These are phyloP conservation scores for Peromyscus aztecus DNA, from an alignment of 2,797 vertebrate genomes.

Conservation along the genomic window DNA sequence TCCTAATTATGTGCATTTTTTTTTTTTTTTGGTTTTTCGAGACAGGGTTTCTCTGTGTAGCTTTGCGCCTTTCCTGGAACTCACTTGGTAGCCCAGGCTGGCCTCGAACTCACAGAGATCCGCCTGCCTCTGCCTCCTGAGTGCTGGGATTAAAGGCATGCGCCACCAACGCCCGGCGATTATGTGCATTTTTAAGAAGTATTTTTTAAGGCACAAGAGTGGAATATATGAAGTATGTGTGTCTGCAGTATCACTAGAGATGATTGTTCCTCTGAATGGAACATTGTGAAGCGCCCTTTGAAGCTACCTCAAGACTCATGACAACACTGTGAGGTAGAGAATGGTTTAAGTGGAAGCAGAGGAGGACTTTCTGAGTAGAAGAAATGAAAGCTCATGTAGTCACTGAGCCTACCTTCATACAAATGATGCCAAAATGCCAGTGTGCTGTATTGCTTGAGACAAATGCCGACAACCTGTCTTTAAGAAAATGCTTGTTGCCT, in stretches of 20 bases:
- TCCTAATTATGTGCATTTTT: background rate
- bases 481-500: background rate
- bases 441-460: background rate
- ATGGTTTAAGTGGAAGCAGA: background rate
- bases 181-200: conserved; percentile 1
- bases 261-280: background rate
- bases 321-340: background rate
- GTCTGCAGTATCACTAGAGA: background rate
- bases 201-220: background rate
- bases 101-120: too few species aligned
- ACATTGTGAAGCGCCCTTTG: background rate
- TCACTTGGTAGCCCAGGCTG: too few species aligned
- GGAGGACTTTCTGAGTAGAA: background rate
- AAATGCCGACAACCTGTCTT: background rate
- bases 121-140: too few species aligned
- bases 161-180: too few species aligned
- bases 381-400: background rate
- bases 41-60: too few species aligned
- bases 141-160: too few species aligned
- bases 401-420: background rate
- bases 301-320: background rate
- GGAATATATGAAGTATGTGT: background rate
- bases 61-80: too few species aligned
- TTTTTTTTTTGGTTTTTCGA: too few species aligned
- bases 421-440: background rate